Evolutionary conservation across 2,113 vertebrate species (phyloP).

Genomic region (Pyrgilauda ruficollis): DNA sequence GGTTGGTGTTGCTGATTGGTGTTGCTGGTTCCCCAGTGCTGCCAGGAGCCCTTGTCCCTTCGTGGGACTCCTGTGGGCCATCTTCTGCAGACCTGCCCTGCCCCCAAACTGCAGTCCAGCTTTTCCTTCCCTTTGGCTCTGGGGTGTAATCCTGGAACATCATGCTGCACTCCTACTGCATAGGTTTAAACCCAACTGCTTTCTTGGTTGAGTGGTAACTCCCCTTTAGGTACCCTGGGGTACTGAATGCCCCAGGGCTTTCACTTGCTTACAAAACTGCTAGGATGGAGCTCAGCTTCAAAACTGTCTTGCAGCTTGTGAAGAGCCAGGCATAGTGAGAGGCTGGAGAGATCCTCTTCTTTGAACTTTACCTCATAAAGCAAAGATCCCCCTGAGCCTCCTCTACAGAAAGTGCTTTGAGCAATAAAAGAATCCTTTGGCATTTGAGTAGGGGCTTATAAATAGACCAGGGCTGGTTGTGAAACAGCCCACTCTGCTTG

Average conservation of each 20-base stretch:
- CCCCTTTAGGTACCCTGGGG: too few relatives aligned
- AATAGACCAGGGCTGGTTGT: not conserved
- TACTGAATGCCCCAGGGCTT: not conserved
- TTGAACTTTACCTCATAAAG: not conserved
- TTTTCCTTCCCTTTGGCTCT: not conserved
- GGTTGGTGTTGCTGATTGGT: not conserved
- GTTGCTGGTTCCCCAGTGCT: not conserved
- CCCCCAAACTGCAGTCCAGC: not conserved
- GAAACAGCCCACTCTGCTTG: slow-evolving; percentile 24
- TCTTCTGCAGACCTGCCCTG: not conserved
- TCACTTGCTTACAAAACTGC: not conserved
- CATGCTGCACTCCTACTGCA: not conserved
- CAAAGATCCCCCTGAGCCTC: not conserved
- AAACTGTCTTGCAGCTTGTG: not conserved
- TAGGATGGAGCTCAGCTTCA: not conserved
- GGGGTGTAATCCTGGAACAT: not conserved
- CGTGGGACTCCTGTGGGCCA: not conserved
- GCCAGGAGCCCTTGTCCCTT: not conserved
- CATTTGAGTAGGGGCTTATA: slow-evolving; percentile 23
- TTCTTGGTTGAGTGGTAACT: not conserved
- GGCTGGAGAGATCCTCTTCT: not conserved
- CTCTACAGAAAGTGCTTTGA: not conserved
- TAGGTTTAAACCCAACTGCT: not conserved
- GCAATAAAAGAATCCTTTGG: not conserved
- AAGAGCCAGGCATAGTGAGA: not conserved